These are phyloP conservation scores for Esox niger DNA, from an alignment of 2,113 vertebrate species.

Conservation along the genomic window DNA sequence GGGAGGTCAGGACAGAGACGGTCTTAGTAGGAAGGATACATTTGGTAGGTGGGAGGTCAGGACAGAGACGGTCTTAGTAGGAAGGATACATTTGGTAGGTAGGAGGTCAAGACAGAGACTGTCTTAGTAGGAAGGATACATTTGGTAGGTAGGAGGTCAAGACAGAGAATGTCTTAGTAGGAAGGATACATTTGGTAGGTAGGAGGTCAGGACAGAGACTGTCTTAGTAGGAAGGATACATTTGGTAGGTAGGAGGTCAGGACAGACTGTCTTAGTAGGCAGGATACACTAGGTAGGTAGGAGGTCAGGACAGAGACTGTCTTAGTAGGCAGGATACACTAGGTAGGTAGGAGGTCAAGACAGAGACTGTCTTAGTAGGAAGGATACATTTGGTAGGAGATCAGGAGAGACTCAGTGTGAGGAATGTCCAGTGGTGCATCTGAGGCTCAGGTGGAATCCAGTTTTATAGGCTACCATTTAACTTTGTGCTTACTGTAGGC, in stretches of 20 bases:
- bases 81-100: no score
- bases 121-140: slow-evolving; percentile 4
- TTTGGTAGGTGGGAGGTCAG: no score
- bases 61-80: not conserved
- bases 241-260: not conserved
- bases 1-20: not conserved
- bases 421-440: not conserved
- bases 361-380: not conserved
- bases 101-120: not conserved
- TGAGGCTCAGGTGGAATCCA: not conserved
- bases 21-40: no score
- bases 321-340: no score
- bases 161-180: not conserved
- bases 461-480: not conserved
- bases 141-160: slow-evolving; percentile 14
- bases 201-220: not conserved
- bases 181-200: no score
- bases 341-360: slow-evolving; percentile 17
- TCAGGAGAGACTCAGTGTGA: not conserved
- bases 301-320: not conserved
- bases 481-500: not conserved
- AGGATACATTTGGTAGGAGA: no score
- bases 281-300: no score
- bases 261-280: not conserved
- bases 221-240: slow-evolving; percentile 4